Conservation (phyloP, 2,888 invertebrate species). For the Nebria brevicollis region DNA sequence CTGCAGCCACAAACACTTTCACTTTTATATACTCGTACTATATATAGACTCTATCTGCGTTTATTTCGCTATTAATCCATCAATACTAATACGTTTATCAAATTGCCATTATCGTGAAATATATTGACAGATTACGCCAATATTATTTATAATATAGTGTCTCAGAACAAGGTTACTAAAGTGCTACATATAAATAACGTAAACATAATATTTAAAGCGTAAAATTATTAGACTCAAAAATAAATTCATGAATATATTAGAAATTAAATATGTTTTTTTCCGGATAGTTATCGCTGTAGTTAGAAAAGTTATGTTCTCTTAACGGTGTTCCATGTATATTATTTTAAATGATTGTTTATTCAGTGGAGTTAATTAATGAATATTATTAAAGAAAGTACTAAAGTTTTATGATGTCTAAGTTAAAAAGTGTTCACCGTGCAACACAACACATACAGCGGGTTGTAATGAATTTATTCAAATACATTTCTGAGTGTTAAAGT, state of each 20-base stretch:
- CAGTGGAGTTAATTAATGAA: not conserved
- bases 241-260: not conserved
- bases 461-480: not conserved
- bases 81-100: too few species aligned
- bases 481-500: not conserved
- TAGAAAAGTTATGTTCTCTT: not conserved
- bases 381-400: not conserved
- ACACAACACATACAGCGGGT: not conserved
- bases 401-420: not conserved
- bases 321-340: not conserved
- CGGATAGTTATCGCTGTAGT: not conserved
- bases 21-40: not conserved
- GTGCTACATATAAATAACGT: too few species aligned
- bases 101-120: too few species aligned
- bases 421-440: not conserved
- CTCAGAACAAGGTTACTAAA: too few species aligned
- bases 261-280: not conserved
- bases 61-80: too few species aligned
- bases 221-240: not conserved
- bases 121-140: too few species aligned
- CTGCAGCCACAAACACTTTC: not conserved
- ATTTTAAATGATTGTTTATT: not conserved
- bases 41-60: too few species aligned
- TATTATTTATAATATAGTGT: too few species aligned
- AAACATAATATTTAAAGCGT: too few species aligned